Base-by-base conservation (phyloP, 2,888 invertebrate species). In the Cephus runcator region DNA sequence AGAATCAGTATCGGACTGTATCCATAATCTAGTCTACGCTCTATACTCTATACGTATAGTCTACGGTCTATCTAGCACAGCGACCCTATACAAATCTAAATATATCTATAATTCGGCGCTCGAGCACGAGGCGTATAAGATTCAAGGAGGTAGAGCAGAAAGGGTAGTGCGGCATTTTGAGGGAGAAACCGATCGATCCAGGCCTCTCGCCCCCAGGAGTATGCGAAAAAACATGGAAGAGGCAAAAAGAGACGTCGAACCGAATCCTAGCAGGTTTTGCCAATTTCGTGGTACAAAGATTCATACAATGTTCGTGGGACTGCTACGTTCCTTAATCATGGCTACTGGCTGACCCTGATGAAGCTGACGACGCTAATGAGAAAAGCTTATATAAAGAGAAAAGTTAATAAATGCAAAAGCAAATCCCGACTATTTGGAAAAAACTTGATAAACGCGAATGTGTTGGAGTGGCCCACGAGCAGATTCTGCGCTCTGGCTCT, bases 401-500 rank as follows among this genome's bases (percentile, higher is more conserved):
- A 71, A 34, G 15, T 12, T 33, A 34, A 31, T 31, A 71, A 33
- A 71, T 12, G 34, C 33, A 71, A 11, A 71, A 11, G 34, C 33
- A 34, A 34, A 71, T 71, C 33, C 6, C 1, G 3, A 34, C 33
- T 6, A 31, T 31, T 33, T 34, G 12, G 71, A 71, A 71, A 71
- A 71, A 71, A 71, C 12, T 23, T 71, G 71, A 71, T 71, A 31
- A 71, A 31, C 71, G 3, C 71, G 31, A 34, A 71, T 15, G 34
- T 71, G 31, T 23, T 23, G 31, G 33, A 34, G 4, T 34, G 71
- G 15, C 71, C 15, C 71, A 56, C 9, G 23, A 34, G 71, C 71
- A 71, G 71, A 71, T 71, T 71, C 71, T 71, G 71, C 71, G 71
- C 71, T 34, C 56, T 34, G 71, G 71, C 71, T 71, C 71, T 71